These are phyloP conservation scores for Pipistrellus kuhlii DNA, from an alignment of 2,797 vertebrate genomes.

Conservation along the genomic window DNA sequence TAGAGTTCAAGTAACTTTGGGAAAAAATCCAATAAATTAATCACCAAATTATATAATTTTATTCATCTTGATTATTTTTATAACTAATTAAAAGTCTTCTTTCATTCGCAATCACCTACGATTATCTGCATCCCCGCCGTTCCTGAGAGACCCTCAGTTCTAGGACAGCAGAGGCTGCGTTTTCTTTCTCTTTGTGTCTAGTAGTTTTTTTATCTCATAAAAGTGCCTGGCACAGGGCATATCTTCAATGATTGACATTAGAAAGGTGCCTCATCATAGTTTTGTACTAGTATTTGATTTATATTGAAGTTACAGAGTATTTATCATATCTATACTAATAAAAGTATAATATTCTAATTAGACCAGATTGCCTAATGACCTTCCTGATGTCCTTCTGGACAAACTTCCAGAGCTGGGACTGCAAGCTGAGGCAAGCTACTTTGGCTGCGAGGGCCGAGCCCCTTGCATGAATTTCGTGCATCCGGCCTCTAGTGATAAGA, in stretches of 20 bases:
- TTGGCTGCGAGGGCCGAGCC: too few species aligned
- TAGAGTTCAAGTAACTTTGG: constrained; percentile 10
- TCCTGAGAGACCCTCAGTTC: not conserved
- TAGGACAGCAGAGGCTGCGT: accelerated
- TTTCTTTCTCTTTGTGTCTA: not conserved
- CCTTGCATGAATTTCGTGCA: too few species aligned
- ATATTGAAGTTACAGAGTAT: not conserved
- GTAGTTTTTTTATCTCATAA: not conserved
- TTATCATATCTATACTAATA: not conserved
- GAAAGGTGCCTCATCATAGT: not conserved
- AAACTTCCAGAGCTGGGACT: too few species aligned
- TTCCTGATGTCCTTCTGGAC: too few species aligned
- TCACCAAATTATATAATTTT: constrained; percentile 15
- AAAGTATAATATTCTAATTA: too few species aligned
- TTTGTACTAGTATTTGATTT: not conserved
- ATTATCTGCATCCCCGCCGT: not conserved
- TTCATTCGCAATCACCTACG: not conserved
- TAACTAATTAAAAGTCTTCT: not conserved
- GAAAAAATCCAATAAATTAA: not conserved
- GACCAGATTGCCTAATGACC: too few species aligned
- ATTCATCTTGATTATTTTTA: constrained; percentile 50
- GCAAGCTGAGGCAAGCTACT: too few species aligned
- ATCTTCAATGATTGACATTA: not conserved
- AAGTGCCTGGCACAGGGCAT: not conserved
- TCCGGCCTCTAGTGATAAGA: not conserved